phyloP scores from a whole-genome alignment of 2,888 invertebrate genomes.

The Tinea trinotella region DNA sequence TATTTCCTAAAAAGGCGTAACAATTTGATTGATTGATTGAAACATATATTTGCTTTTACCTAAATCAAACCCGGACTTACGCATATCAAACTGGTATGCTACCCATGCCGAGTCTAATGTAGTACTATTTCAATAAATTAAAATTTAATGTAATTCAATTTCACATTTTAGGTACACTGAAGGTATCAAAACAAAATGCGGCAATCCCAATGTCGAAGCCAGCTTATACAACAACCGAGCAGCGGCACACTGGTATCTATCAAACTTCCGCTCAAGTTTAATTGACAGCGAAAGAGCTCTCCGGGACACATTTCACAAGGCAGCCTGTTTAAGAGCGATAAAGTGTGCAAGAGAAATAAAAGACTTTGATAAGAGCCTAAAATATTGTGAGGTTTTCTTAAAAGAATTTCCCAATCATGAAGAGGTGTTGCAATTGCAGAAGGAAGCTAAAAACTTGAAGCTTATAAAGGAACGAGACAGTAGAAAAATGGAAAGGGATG shows the following conservation, averaged over 20 bases:
- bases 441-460: constrained; percentile 60
- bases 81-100: too few relatives aligned
- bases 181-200: constrained; percentile 85
- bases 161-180: constrained; percentile 81
- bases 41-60: too few relatives aligned
- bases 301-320: constrained; percentile 80
- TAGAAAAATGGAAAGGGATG: constrained; percentile 59
- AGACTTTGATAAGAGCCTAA: constrained; percentile 79
- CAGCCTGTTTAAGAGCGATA: constrained; percentile 83
- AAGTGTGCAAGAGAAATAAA: constrained; percentile 78
- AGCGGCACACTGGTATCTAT: constrained; percentile 87
- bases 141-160: too few relatives aligned
- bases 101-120: too few relatives aligned
- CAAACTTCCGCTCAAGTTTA: constrained; percentile 86
- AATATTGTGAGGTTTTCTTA: constrained; percentile 80
- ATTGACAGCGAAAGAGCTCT: constrained; percentile 86
- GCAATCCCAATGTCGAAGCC: constrained; percentile 80
- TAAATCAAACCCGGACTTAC: too few relatives aligned
- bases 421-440: constrained; percentile 46
- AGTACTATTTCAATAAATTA: too few relatives aligned
- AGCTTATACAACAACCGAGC: constrained; percentile 93
- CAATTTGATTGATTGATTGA: too few relatives aligned
- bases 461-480: constrained; percentile 65
- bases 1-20: too few relatives aligned
- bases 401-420: constrained; percentile 68